Evolutionary conservation across 1,140 invertebrate species (phyloP).

Genomic region (Drosophila willistoni): DNA sequence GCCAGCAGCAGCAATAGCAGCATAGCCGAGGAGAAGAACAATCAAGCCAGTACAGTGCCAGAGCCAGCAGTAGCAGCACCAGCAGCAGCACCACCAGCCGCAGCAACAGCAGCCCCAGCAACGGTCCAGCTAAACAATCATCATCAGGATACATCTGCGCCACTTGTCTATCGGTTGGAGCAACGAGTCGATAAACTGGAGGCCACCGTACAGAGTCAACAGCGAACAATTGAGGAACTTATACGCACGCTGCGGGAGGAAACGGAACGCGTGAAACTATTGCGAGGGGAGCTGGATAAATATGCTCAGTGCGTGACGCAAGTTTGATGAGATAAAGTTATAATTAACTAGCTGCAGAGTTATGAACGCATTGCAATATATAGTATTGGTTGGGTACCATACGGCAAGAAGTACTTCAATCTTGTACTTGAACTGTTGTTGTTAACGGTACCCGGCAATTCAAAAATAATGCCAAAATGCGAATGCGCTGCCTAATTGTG

Average conservation of each 20-base stretch:
- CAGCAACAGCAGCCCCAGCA: constrained; percentile 60
- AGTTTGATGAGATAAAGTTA: constrained; percentile 82
- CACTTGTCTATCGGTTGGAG: constrained; percentile 74
- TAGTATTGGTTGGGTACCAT: constrained; percentile 5
- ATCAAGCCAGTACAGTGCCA: constrained; percentile 45
- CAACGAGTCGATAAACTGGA: constrained; percentile 85
- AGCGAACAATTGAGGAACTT: constrained; percentile 85
- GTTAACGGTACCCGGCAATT: not conserved
- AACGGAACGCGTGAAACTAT: constrained; percentile 85
- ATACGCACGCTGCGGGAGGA: constrained; percentile 84
- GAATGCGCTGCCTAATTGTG: constrained; percentile 31
- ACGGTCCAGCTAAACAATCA: constrained; percentile 47
- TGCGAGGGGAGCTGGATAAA: constrained; percentile 86
- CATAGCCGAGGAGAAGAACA: constrained; percentile 40
- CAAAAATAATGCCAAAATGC: constrained; percentile 13
- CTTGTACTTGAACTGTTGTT: not conserved
- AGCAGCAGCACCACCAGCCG: constrained; percentile 38
- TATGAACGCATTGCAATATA: not conserved
- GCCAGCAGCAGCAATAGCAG: constrained; percentile 49
- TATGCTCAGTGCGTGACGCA: constrained; percentile 86
- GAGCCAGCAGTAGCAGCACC: constrained; percentile 38
- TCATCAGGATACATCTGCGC: constrained; percentile 60
- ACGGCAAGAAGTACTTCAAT: not conserved
- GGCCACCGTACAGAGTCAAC: constrained; percentile 85
- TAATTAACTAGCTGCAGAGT: constrained; percentile 1